Percentiles rank a stretch among this genome's conserved stretches.
Conservation (phyloP, 2,113 vertebrate species). For the Monarcha castaneiventris region DNA sequence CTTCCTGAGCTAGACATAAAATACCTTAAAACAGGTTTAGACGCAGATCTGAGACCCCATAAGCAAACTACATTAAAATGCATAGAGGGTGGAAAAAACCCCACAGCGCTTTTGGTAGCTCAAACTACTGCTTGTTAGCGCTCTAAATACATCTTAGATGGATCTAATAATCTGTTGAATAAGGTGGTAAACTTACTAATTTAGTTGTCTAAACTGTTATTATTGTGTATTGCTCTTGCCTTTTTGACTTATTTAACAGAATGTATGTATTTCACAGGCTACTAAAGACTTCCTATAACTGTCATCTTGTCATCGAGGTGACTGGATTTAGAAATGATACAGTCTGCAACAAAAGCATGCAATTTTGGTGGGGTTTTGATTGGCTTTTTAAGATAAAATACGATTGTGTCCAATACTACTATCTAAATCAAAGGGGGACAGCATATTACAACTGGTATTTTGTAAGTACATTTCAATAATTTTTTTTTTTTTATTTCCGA, state of each 20-base stretch:
- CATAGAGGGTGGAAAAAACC: background rate
- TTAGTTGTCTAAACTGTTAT: background rate
- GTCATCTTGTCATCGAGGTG: background rate
- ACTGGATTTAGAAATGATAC: background rate
- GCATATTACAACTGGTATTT: background rate
- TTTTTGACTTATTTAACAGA: background rate
- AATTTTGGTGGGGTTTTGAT: background rate
- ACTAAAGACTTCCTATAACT: background rate
- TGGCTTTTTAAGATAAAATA: background rate
- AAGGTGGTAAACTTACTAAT: background rate
- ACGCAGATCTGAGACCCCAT: constrained; percentile 53
- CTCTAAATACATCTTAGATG: background rate
- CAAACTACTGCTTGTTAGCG: background rate
- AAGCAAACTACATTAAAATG: constrained; percentile 65
- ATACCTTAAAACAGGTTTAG: constrained; percentile 80
- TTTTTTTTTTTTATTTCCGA: background rate
- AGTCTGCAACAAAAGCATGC: background rate
- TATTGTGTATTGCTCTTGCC: constrained; percentile 42
- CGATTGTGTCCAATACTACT: background rate
- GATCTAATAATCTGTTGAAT: background rate
- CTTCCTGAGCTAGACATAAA: constrained; percentile 75
- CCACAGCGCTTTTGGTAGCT: constrained; percentile 9
- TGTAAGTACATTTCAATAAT: background rate
- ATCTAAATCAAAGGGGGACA: background rate
- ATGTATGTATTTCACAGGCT: background rate